phyloP scores from a whole-genome alignment of 2,888 invertebrate genomes.

The Drosophila falleni region DNA sequence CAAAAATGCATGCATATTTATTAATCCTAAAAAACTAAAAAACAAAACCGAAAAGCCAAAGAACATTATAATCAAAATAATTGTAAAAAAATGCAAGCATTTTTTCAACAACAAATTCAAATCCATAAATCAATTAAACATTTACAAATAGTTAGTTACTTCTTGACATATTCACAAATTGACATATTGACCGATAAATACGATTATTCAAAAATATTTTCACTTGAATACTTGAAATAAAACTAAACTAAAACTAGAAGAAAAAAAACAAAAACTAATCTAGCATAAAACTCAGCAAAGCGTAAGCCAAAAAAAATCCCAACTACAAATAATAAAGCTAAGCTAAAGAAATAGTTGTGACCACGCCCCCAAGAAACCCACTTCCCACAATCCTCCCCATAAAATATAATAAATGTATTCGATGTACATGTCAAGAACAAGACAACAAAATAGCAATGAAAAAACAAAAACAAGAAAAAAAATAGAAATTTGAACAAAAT shows the following conservation, averaged over 20 bases:
- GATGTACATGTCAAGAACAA: conserved; percentile 45
- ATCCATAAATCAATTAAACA: conserved; percentile 17
- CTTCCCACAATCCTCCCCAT: conserved; percentile 6
- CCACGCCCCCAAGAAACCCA: conserved; percentile 1
- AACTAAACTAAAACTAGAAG: conserved; percentile 7
- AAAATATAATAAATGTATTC: conserved; percentile 27
- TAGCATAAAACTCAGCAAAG: conserved; percentile 74
- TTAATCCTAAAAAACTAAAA: conserved; percentile 51
- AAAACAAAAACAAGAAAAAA: conserved; percentile 49
- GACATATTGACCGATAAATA: conserved; percentile 43
- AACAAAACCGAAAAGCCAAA: conserved; percentile 70
- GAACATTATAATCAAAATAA: conserved; percentile 70
- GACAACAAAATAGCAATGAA: conserved; percentile 50
- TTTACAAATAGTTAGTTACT: conserved; percentile 34
- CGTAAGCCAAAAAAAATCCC: conserved; percentile 68
- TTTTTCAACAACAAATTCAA: conserved; percentile 33
- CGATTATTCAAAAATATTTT: conserved; percentile 37
- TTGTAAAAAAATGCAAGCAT: conserved; percentile 48
- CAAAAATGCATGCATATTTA: conserved; percentile 50
- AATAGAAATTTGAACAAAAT: conserved; percentile 58
- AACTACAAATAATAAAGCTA: conserved; percentile 53
- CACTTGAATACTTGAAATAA: conserved; percentile 14
- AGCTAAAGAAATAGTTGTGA: conserved; percentile 63
- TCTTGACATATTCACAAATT: conserved; percentile 51
- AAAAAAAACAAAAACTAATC: conserved; percentile 56